A percentile compares a stretch with the other conserved stretches of the same genome.
Conservation (phyloP, 1,140 invertebrate genomes). For the Drosophila ohnishii region DNA sequence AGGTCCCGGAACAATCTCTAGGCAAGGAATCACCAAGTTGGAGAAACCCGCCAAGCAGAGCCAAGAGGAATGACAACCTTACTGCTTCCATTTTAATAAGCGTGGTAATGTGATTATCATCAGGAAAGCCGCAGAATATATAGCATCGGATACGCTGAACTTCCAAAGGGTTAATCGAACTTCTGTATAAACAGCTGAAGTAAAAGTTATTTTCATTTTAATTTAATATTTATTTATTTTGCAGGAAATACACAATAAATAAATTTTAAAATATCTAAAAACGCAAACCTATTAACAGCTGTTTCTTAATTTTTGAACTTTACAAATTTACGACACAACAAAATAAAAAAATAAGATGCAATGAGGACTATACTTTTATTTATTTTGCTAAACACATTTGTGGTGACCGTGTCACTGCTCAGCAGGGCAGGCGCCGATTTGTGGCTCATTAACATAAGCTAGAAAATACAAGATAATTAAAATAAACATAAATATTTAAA, state of each 20-base stretch:
- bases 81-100: constrained; percentile 6
- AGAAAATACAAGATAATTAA: not conserved
- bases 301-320: too few species aligned
- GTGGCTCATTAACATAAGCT: constrained; percentile 47
- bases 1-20: constrained; percentile 8
- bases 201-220: not conserved
- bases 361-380: not conserved
- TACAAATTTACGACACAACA: too few species aligned
- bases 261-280: not conserved
- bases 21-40: too few species aligned
- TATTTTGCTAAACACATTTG: not conserved
- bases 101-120: not conserved
- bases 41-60: not conserved
- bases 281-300: too few species aligned
- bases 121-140: not conserved
- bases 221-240: too few species aligned
- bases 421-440: constrained; percentile 14
- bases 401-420: not conserved
- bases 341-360: not conserved
- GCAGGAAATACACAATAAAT: too few species aligned
- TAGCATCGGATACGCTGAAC: not conserved
- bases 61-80: not conserved
- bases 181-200: constrained; percentile 11
- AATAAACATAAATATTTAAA: not conserved
- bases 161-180: not conserved